phyloP scores from a whole-genome alignment of 2,888 invertebrate genomes.

The Adelognathus sp. region DNA sequence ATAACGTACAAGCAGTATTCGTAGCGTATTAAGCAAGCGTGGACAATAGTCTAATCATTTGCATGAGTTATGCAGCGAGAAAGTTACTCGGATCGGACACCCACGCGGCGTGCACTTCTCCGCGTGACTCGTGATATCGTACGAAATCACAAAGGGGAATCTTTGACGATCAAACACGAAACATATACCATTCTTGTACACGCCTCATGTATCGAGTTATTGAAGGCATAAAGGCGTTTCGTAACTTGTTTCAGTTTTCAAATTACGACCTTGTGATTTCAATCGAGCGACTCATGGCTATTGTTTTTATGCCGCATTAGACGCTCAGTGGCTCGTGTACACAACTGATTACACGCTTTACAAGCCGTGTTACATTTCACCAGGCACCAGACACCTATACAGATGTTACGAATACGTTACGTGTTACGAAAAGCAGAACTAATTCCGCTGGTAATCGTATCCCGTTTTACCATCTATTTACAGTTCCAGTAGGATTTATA shows the following conservation, averaged over 20 bases:
- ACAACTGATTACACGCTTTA: constrained; percentile 10
- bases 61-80: constrained; percentile 75
- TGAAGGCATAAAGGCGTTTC: neutral
- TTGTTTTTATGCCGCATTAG: neutral
- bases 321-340: neutral
- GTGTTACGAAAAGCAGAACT: neutral
- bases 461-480: too few species aligned
- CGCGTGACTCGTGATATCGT: neutral
- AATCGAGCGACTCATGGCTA: neutral
- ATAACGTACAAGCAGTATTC: constrained; percentile 58
- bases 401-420: neutral
- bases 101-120: constrained; percentile 24
- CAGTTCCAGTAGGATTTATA: too few species aligned
- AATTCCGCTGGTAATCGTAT: too few species aligned
- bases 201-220: neutral
- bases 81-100: constrained; percentile 62
- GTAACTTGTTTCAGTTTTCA: neutral
- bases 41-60: constrained; percentile 71
- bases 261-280: neutral
- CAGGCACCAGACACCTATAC: neutral
- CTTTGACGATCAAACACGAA: neutral
- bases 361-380: neutral
- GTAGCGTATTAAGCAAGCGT: constrained; percentile 71
- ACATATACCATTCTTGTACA: neutral
- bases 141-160: neutral